These are phyloP conservation scores for Cervus canadensis DNA, from an alignment of 2,113 vertebrate genomes.

Conservation along the genomic window DNA sequence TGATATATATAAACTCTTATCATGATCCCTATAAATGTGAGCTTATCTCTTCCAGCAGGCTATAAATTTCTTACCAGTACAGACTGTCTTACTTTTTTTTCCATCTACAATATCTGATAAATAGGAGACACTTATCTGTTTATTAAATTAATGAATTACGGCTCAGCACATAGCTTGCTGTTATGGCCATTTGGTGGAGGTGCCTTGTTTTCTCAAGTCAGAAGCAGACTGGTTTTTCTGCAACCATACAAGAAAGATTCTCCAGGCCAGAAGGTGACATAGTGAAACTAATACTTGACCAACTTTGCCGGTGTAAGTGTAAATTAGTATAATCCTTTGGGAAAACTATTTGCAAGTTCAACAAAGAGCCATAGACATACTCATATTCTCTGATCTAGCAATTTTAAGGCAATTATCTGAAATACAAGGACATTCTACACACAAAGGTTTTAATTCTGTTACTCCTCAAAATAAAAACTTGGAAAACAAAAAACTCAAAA, in stretches of 20 bases:
- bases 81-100: neutral
- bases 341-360: slow-evolving; percentile 12
- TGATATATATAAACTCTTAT: neutral
- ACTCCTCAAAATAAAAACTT: neutral
- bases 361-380: neutral
- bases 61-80: neutral
- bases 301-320: neutral
- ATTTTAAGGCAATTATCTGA: neutral
- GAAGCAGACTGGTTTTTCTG: neutral
- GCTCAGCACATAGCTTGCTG: neutral
- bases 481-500: slow-evolving; percentile 6
- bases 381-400: neutral
- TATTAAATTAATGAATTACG: neutral
- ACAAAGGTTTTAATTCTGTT: neutral
- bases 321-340: neutral
- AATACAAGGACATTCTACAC: neutral
- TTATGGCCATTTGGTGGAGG: neutral
- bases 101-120: neutral
- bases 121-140: neutral
- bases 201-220: neutral
- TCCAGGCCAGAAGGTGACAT: neutral
- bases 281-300: neutral
- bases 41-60: neutral
- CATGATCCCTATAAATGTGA: neutral
- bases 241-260: neutral